Evolutionary conservation across 2,113 vertebrate species (phyloP), one percentile per base, ranked within the genome.

Genomic region (Sigmodon hispidus): DNA sequence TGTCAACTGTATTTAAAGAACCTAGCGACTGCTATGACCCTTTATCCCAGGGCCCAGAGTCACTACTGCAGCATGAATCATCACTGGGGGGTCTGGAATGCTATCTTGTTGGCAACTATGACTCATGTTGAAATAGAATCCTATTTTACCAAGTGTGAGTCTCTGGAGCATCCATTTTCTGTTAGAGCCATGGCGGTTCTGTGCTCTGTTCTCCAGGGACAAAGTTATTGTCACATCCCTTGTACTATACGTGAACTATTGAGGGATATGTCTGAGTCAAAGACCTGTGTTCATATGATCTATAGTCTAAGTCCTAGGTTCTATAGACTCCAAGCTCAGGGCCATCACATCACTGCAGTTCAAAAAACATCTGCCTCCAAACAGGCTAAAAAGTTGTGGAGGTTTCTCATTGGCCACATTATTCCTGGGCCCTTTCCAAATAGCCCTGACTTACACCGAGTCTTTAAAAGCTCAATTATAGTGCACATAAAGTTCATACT

Each of bases 91-190:
- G 8, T 40, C 21, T 72, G n/a, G 11, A 72, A 72, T 72, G 7
- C n/a, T 43, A 8, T 72, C n/a, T 40, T 70, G n/a, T 40, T 40
- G n/a, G 40, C 63, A 40, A 10, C 8, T 40, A 10, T 72, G 70
- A 21, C 19, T 72, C 70, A 43, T 72, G 36, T 72, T 43, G 21
- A 1, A 72, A 70, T 40, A 72, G 70, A 40, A 8, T 43, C 19
- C n/a, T 72, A 3, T 72, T 22, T 19, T 72, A 40, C 8, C 1
- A 1, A 40, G n/a, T 19, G 1, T 2, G 7, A 72, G n/a, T n/a
- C 69, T 40, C 36, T 72, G 69, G n/a, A 72, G n/a, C 17, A 72
- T 40, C 70, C 3, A 3, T 72, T 40, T 9, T 9, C 69, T 72
- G n/a, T 72, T 65, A 65, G 63, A 65, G 22, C 63, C 29, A 65